Conservation (phyloP, 1,140 invertebrate species). For the Trichonephila clavipes region DNA sequence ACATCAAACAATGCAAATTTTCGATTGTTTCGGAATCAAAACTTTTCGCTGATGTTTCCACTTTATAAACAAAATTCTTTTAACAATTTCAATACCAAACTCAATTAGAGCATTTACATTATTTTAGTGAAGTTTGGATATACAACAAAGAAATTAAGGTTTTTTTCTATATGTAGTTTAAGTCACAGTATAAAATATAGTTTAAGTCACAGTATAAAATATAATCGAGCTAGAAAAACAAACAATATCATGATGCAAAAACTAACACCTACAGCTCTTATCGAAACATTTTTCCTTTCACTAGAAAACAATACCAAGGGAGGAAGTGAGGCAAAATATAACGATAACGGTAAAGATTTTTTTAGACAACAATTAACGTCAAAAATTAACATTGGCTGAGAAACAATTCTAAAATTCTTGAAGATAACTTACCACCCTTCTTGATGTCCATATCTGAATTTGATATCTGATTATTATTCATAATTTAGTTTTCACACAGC, state of each 20-base stretch:
- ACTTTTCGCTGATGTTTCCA: too few relatives aligned
- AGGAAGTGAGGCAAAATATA: neutral
- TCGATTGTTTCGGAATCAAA: too few relatives aligned
- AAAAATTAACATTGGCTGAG: neutral
- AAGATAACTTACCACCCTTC: neutral
- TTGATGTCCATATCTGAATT: slow-evolving; percentile 6
- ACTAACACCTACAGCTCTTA: neutral
- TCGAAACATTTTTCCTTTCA: neutral
- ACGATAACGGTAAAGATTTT: neutral
- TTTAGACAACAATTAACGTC: neutral
- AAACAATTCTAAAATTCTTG: neutral
- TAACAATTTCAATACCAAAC: too few relatives aligned
- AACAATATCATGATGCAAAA: neutral
- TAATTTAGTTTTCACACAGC: neutral
- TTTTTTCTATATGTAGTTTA: too few relatives aligned
- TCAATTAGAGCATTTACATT: too few relatives aligned
- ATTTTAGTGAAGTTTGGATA: too few relatives aligned
- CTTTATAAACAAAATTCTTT: too few relatives aligned
- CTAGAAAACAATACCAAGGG: neutral
- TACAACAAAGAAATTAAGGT: too few relatives aligned
- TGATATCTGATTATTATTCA: neutral
- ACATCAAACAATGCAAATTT: too few relatives aligned
- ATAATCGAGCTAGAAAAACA: too few relatives aligned
- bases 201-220: too few relatives aligned
- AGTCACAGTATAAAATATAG: too few relatives aligned